Percentiles rank a stretch among this genome's conserved stretches.
Conservation (phyloP, 2,797 vertebrate species). For the Fistularia tabacaria region DNA sequence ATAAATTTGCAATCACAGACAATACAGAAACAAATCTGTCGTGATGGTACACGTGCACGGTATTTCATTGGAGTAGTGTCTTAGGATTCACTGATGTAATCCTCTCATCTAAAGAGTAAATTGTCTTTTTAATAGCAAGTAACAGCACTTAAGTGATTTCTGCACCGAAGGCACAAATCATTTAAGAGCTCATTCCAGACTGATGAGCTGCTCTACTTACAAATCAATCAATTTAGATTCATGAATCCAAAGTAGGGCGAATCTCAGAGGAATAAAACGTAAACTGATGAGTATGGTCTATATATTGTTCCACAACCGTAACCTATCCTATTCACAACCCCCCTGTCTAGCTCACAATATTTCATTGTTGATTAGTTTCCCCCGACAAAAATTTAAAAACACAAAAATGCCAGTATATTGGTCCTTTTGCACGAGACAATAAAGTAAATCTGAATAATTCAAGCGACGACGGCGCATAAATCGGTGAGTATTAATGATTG, state of each 20-base stretch:
- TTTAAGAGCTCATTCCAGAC: neutral
- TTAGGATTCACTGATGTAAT: constrained; percentile 8
- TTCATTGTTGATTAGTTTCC: too few species aligned
- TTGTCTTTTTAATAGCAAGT: neutral
- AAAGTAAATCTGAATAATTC: constrained; percentile 14
- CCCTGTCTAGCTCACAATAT: too few species aligned
- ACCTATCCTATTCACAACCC: neutral
- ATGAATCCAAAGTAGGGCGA: neutral
- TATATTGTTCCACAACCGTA: constrained; percentile 4
- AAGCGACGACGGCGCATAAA: constrained; percentile 2
- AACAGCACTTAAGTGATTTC: constrained; percentile 5
- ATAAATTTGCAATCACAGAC: constrained; percentile 25
- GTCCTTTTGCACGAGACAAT: constrained; percentile 30
- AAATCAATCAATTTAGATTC: constrained; percentile 4
- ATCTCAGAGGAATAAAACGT: constrained; percentile 2
- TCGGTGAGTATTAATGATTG: constrained; percentile 1
- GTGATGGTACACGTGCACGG: constrained; percentile 35
- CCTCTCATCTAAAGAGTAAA: neutral
- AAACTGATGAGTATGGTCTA: constrained; percentile 1
- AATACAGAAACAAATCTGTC: constrained; percentile 17
- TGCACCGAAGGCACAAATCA: neutral
- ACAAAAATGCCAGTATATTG: neutral
- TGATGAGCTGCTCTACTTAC: neutral
- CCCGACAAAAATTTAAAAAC: neutral
- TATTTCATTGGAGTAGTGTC: neutral